Evolutionary conservation across 2,888 invertebrate species (phyloP).

Genomic region (Cosmia trapezina): DNA sequence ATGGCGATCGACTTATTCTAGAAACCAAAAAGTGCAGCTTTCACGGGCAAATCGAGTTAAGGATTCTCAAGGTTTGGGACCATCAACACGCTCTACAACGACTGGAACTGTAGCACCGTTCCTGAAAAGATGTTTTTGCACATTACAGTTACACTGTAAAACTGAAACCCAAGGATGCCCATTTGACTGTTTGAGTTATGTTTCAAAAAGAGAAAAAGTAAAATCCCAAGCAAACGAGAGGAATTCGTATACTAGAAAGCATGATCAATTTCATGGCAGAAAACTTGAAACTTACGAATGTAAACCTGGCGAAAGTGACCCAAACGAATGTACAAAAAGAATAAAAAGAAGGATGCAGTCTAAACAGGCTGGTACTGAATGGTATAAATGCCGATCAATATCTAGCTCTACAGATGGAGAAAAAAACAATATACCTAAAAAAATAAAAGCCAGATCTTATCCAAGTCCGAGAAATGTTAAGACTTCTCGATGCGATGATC

Average conservation of each 20-base stretch:
- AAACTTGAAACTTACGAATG: slow-evolving; percentile 64
- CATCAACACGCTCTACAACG: slow-evolving; percentile 55
- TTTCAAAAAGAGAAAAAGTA: slow-evolving; percentile 36
- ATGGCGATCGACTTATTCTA: slow-evolving; percentile 8
- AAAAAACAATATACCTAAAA: not conserved
- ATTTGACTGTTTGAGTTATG: slow-evolving; percentile 23
- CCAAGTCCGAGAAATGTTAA: not conserved
- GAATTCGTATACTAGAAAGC: slow-evolving; percentile 6
- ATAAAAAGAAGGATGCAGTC: slow-evolving; percentile 48
- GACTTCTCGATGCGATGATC: slow-evolving; percentile 1
- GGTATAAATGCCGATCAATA: slow-evolving; percentile 25
- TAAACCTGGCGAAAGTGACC: slow-evolving; percentile 70
- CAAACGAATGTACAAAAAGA: slow-evolving; percentile 63
- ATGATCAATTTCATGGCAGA: not conserved
- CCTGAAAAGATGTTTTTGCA: slow-evolving; percentile 73
- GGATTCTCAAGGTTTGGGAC: slow-evolving; percentile 59
- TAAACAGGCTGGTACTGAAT: slow-evolving; percentile 31
- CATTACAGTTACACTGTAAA: slow-evolving; percentile 65
- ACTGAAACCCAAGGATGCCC: slow-evolving; percentile 18
- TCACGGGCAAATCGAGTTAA: slow-evolving; percentile 42
- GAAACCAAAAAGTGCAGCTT: slow-evolving; percentile 49
- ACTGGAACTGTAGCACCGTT: slow-evolving; percentile 61
- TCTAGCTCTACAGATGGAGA: slow-evolving; percentile 26
- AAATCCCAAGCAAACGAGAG: slow-evolving; percentile 27
- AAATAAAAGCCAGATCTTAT: slow-evolving; percentile 28